Base-by-base conservation (phyloP, 2,797 vertebrate species). In the Sparidentex hasta region DNA sequence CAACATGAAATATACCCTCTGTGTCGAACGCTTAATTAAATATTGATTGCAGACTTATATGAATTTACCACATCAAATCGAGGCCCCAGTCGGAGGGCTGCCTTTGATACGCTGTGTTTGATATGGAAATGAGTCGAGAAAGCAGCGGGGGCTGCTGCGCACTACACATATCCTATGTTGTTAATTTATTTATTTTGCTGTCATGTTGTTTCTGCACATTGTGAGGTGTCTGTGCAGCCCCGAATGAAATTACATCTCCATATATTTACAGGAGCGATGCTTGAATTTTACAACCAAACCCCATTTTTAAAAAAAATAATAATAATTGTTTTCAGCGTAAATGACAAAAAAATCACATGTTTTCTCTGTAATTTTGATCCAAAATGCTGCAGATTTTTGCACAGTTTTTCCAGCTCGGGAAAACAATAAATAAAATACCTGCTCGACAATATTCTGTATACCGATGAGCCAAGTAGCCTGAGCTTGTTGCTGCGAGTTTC, bases 11-110 rank as follows among this genome's bases (percentile, higher is more conserved):
- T 88, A 87, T 81, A 94, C 81, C 83, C 88, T 92, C 72, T 90
- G 89, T 92, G 90, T 93, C 70, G 74, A 94, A 90, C 84, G 77
- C 90, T 92, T 95, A 92, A 94, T 95, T 92, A 94, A 95, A 94
- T 93, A 95, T 95, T 95, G 92, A 95, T 94, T 92, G 85, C 82
- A 83, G 88, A 90, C 90, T 94, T 95, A 88, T 93, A 91, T 91
- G 87, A 93, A 90, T 94, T 94, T 93, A 93, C 88, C 86, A 90
- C 90, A 92, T 94, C 90, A 94, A 93, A 93, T 93, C 68, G 72
- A 83, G 86, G 73, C 85, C 91, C 77, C 86, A 63, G 92, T 93
- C 66, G 83, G 91, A 93, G 84, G 87, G 78, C 91, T 81, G 92
- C 85, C 90, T 95, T 95, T 95, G 93, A 93, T 89, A 65, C 17